These are phyloP conservation scores for Oncorhynchus tshawytscha DNA, from an alignment of 2,113 vertebrate genomes.

Conservation along the genomic window DNA sequence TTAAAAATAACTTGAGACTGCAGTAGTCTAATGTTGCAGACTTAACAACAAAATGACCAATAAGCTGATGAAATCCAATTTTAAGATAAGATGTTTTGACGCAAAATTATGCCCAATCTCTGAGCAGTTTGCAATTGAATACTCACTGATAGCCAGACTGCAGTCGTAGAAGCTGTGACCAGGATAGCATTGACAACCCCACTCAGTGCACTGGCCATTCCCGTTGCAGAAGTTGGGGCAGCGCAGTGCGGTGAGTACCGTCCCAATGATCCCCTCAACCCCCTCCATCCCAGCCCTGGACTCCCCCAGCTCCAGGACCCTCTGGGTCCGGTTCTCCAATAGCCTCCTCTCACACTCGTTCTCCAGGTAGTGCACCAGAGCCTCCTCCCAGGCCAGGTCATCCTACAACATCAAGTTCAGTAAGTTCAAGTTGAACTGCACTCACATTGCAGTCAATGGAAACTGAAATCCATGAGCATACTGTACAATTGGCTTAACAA, in stretches of 20 bases:
- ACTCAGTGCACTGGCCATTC: constrained; percentile 70
- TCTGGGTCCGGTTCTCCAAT: constrained; percentile 62
- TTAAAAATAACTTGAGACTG: too few relatives aligned
- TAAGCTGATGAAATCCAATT: too few relatives aligned
- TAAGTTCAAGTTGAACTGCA: too few relatives aligned
- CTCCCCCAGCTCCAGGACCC: constrained; percentile 21
- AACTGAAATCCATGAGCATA: too few relatives aligned
- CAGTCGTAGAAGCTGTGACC: constrained; percentile 76
- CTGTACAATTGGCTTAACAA: too few relatives aligned
- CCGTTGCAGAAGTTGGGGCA: constrained; percentile 78
- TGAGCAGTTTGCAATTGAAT: neutral
- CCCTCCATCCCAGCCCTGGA: neutral
- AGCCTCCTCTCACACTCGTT: constrained; percentile 80
- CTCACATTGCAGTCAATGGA: too few relatives aligned
- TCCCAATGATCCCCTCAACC: constrained; percentile 13
- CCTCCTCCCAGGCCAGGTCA: constrained; percentile 73
- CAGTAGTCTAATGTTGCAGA: too few relatives aligned
- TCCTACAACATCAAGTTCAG: constrained; percentile 60
- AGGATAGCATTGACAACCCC: constrained; percentile 74
- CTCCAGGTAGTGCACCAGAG: constrained; percentile 75
- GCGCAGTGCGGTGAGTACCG: constrained; percentile 64
- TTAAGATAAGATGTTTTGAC: too few relatives aligned
- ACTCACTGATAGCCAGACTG: constrained; percentile 71
- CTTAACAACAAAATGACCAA: too few relatives aligned
- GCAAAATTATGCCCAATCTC: too few relatives aligned